Evolutionary conservation across 2,888 invertebrate species (phyloP), one percentile per base, ranked within the genome.

Genomic region (Sinotaia quadrata): DNA sequence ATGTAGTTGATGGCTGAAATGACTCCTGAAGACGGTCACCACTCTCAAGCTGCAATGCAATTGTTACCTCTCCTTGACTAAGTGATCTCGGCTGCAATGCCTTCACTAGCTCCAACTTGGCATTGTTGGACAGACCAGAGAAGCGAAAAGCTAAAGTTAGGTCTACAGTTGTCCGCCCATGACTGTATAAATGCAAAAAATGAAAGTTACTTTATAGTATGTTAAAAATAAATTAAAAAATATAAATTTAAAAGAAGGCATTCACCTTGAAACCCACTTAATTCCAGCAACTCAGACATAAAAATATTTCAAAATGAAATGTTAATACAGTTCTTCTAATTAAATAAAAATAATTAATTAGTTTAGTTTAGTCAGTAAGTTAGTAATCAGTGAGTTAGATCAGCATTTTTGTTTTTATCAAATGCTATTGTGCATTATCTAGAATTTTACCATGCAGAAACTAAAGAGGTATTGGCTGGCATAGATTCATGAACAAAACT

Each of bases 121-220:
- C 96, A 90, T 96, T 96, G 88, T 97, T 97, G 3, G 96, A 93
- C 67, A 97, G 89, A 37, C 95, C 95, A 65, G 95, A 93, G 88
- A 94, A 95, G 31, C 95, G 91, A 68, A 96, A 91, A 63, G 93
- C 93, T 51, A 92, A 91, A 52, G 94, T 92, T 56, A 93, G 90
- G 86, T 96, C 95, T 33, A 96, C 84, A 33, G 93, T 89, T 84
- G 93, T 93, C 81, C 94, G 94, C 80, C 94, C 94, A 87, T 95
- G 95, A 84, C 91, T 91, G 72, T 4, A 33, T 51, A 29, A 27
- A 18, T 49, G 29, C 12, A 33, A n/a, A 0, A 51, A 2, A 51
- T 29, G 2, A n/a, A 44, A 44, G 21, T 44, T 18, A 44, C 27
- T 24, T 4, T 47, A 33, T 29, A 21, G 8, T 37, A 34, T 8